Conservation (phyloP, 2,888 invertebrate genomes). For the Lithophane leautieri region DNA sequence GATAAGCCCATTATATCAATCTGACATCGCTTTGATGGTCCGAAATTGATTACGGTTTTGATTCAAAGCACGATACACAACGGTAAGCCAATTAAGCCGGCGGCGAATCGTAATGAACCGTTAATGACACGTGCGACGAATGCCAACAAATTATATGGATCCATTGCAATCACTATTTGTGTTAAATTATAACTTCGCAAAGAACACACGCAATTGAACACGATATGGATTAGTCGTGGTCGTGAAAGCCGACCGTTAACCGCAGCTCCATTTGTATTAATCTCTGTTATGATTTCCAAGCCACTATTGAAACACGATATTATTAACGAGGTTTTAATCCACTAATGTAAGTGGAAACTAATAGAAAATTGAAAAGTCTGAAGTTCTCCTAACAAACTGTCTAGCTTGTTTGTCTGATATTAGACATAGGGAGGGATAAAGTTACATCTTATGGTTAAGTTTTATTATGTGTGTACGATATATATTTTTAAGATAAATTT, state of each 20-base stretch:
- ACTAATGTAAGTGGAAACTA: neutral
- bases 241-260: conserved; percentile 51
- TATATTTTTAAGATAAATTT: too few species aligned
- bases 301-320: conserved; percentile 18
- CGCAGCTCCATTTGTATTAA: conserved; percentile 32
- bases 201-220: conserved; percentile 62
- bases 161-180: conserved; percentile 62
- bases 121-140: conserved; percentile 83
- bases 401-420: neutral
- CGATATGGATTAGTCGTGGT: conserved; percentile 62
- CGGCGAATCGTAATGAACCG: conserved; percentile 86
- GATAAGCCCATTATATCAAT: conserved; percentile 58
- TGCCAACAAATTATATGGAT: conserved; percentile 76
- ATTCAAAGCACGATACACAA: conserved; percentile 85
- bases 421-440: neutral
- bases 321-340: conserved; percentile 27
- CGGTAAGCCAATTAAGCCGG: conserved; percentile 86
- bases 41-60: conserved; percentile 76
- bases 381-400: conserved; percentile 3
- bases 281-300: conserved; percentile 39
- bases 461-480: too few species aligned
- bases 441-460: neutral
- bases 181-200: conserved; percentile 67
- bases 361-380: conserved; percentile 1
- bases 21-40: conserved; percentile 70